Evolutionary conservation across 1,140 invertebrate species (phyloP).

Genomic region (Drosophila nasuta): DNA sequence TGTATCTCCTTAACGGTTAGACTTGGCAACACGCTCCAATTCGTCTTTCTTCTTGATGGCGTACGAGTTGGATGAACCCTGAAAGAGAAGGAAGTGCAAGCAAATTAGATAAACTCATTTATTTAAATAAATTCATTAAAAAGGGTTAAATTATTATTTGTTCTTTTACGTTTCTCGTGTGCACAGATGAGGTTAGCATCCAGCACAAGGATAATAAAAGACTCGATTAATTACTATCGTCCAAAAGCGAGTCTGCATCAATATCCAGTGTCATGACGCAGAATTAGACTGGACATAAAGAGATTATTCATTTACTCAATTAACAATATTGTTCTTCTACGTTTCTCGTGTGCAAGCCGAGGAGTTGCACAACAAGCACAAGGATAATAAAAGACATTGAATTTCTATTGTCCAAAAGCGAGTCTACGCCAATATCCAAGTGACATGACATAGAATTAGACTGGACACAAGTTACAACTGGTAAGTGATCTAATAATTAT

Average conservation of each 20-base stretch:
- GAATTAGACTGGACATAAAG: conserved; percentile 40
- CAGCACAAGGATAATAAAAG: conserved; percentile 57
- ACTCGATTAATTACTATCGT: conserved; percentile 38
- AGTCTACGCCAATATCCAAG: conserved; percentile 59
- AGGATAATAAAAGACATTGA: conserved; percentile 50
- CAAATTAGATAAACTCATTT: not conserved
- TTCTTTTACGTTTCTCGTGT: conserved; percentile 77
- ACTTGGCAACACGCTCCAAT: conserved; percentile 99
- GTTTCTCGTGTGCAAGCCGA: conserved; percentile 70
- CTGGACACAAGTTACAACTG: not conserved
- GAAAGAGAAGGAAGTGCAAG: conserved; percentile 79
- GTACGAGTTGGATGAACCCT: conserved; percentile 99
- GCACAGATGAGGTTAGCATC: conserved; percentile 43
- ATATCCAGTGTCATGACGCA: conserved; percentile 57
- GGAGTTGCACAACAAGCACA: conserved; percentile 38
- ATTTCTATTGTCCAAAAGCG: conserved; percentile 68
- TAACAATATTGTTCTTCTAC: conserved; percentile 58
- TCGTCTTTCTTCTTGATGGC: conserved; percentile 99
- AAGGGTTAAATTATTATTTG: conserved; percentile 33
- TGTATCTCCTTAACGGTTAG: conserved; percentile 95
- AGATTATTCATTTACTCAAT: too few species aligned
- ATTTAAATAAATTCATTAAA: conserved; percentile 5
- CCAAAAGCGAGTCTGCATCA: conserved; percentile 72
- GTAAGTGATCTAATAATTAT: too few species aligned
- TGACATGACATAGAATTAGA: conserved; percentile 60